phyloP scores from a whole-genome alignment of 2,888 invertebrate genomes.

The Patella pellucida region DNA sequence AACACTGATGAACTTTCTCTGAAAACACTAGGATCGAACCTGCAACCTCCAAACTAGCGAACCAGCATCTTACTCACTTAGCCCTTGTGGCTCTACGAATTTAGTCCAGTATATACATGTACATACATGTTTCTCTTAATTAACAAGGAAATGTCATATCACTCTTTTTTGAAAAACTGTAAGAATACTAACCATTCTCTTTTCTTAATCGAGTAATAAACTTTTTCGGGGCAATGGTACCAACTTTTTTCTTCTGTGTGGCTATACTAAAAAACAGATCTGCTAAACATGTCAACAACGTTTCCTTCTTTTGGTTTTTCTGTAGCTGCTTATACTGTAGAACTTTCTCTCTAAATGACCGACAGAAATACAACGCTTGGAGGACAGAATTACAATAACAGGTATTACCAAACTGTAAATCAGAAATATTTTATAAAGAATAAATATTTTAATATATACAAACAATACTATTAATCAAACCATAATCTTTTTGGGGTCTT shows the following conservation, averaged over 20 bases:
- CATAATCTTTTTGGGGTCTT: no score
- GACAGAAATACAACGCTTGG: slow-evolving; percentile 99
- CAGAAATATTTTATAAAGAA: slow-evolving; percentile 15
- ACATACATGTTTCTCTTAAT: no score
- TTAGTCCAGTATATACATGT: no score
- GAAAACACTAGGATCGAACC: no score
- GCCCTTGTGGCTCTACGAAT: no score
- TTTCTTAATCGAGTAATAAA: slow-evolving; percentile 98
- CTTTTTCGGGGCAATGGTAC: slow-evolving; percentile 99
- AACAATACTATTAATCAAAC: no score
- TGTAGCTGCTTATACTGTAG: slow-evolving; percentile 88
- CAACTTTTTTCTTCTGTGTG: slow-evolving; percentile 99
- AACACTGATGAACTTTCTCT: no score
- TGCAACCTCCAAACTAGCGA: no score
- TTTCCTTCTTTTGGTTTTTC: slow-evolving; percentile 83
- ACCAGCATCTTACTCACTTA: no score
- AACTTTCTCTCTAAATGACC: slow-evolving; percentile 98
- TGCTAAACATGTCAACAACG: slow-evolving; percentile 95
- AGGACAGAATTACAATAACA: slow-evolving; percentile 99
- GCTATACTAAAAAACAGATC: slow-evolving; percentile 99
- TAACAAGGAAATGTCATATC: no score
- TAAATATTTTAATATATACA: no score
- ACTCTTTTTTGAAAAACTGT: neutral
- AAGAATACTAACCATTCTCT: slow-evolving; percentile 85
- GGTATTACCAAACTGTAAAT: slow-evolving; percentile 91